Evolutionary conservation across 2,888 invertebrate genomes (phyloP).

Genomic region (Phortica magna): DNA sequence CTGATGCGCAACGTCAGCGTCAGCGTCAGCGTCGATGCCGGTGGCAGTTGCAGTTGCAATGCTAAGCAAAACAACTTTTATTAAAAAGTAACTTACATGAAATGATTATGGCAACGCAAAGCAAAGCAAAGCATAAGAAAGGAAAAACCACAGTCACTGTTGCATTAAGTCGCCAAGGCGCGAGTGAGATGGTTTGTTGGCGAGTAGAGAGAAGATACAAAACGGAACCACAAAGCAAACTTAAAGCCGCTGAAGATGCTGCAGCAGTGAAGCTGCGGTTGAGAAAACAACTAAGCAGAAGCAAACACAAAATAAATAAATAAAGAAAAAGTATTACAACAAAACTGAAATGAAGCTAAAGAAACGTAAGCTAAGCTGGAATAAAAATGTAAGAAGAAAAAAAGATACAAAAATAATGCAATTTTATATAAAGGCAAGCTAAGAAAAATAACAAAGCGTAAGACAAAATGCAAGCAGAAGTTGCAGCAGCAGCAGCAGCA

Average conservation of each 20-base stretch:
- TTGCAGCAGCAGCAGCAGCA: slow-evolving; percentile 36
- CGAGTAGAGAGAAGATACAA: slow-evolving; percentile 13
- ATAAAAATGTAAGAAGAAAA: slow-evolving; percentile 43
- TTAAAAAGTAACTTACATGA: slow-evolving; percentile 44
- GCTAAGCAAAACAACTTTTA: slow-evolving; percentile 48
- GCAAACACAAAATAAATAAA: slow-evolving; percentile 29
- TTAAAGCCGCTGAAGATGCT: slow-evolving; percentile 13
- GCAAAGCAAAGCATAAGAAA: slow-evolving; percentile 23
- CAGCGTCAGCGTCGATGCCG: neutral
- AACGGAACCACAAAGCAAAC: slow-evolving; percentile 47
- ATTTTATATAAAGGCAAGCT: slow-evolving; percentile 44
- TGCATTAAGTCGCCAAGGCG: neutral
- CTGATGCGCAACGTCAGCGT: slow-evolving; percentile 17
- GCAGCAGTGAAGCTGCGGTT: slow-evolving; percentile 22
- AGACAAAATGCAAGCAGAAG: slow-evolving; percentile 8
- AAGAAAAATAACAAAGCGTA: slow-evolving; percentile 5
- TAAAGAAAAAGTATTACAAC: slow-evolving; percentile 53
- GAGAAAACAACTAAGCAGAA: neutral
- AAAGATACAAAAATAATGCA: slow-evolving; percentile 38
- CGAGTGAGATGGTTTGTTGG: neutral
- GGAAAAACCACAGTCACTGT: neutral
- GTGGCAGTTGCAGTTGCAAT: slow-evolving; percentile 10
- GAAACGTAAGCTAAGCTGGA: slow-evolving; percentile 54
- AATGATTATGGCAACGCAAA: slow-evolving; percentile 30
- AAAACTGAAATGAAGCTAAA: slow-evolving; percentile 45